These are phyloP conservation scores for Drosophila emarginata DNA, from an alignment of 2,888 invertebrate genomes.

Conservation along the genomic window DNA sequence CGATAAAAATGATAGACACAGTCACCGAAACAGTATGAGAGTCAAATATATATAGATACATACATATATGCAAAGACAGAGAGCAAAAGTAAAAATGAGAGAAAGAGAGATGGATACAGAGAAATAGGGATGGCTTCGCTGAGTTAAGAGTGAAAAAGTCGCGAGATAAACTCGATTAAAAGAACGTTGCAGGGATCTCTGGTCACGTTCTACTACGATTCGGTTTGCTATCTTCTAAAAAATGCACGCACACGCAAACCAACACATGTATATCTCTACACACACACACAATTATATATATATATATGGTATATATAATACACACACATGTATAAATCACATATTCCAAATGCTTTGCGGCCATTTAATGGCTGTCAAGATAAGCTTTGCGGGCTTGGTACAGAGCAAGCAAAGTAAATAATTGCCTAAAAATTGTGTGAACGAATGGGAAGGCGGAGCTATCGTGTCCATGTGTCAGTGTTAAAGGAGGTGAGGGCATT, in stretches of 20 bases:
- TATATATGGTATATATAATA: not conserved
- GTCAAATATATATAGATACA: no score
- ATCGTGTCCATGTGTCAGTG: constrained; percentile 16
- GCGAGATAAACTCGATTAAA: constrained; percentile 69
- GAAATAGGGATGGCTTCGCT: not conserved
- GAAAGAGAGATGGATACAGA: no score
- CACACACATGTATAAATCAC: constrained; percentile 49
- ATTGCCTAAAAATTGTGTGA: constrained; percentile 61
- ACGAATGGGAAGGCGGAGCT: constrained; percentile 6
- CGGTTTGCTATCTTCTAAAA: constrained; percentile 38
- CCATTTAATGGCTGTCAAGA: constrained; percentile 74
- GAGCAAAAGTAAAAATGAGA: not conserved
- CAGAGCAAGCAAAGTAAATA: constrained; percentile 58
- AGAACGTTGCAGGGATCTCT: constrained; percentile 31
- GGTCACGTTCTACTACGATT: constrained; percentile 39
- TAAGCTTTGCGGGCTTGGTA: constrained; percentile 46
- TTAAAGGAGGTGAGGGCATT: not conserved
- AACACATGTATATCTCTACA: not conserved
- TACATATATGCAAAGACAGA: not conserved
- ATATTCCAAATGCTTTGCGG: constrained; percentile 62
- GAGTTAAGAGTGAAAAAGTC: constrained; percentile 40
- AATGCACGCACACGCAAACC: constrained; percentile 48
- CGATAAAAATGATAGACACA: constrained; percentile 60
- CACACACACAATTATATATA: constrained; percentile 29
- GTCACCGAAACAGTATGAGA: constrained; percentile 11